Evolutionary conservation across 2,888 invertebrate species (phyloP).

Genomic region (Antheraea yamamai): DNA sequence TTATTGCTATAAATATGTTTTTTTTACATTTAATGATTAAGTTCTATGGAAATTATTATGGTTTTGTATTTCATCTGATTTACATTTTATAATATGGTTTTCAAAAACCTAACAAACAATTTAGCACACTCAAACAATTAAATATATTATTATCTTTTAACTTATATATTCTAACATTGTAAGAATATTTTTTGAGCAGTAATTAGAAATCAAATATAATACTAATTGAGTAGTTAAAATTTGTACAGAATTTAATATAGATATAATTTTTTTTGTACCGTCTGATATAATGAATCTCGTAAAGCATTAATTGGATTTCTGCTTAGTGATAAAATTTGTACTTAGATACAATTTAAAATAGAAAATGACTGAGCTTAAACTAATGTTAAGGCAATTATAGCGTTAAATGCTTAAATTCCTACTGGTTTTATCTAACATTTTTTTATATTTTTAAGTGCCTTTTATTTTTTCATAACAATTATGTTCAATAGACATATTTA

Average conservation of each 20-base stretch:
- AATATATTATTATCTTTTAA: background rate
- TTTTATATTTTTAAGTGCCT: background rate
- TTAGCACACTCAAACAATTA: background rate
- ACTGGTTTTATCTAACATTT: background rate
- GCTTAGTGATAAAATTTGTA: background rate
- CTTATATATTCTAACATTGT: background rate
- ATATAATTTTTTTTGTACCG: background rate
- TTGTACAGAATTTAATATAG: background rate
- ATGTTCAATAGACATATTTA: conserved; percentile 44
- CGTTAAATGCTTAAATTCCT: background rate
- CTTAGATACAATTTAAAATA: background rate
- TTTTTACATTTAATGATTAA: conserved; percentile 6
- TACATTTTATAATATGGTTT: conserved; percentile 19
- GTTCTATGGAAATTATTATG: background rate
- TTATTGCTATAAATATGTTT: conserved; percentile 12
- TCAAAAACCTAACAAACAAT: background rate
- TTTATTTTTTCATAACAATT: background rate
- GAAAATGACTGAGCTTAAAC: background rate
- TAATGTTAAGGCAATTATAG: background rate
- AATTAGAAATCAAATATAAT: conserved; percentile 1
- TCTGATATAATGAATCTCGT: background rate
- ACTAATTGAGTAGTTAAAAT: background rate
- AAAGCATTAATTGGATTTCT: background rate
- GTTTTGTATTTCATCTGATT: conserved; percentile 22
- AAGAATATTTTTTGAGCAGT: background rate